Evolutionary conservation across 2,888 invertebrate genomes (phyloP), one percentile per base, ranked within the genome.

Genomic region (Aromia moschata): DNA sequence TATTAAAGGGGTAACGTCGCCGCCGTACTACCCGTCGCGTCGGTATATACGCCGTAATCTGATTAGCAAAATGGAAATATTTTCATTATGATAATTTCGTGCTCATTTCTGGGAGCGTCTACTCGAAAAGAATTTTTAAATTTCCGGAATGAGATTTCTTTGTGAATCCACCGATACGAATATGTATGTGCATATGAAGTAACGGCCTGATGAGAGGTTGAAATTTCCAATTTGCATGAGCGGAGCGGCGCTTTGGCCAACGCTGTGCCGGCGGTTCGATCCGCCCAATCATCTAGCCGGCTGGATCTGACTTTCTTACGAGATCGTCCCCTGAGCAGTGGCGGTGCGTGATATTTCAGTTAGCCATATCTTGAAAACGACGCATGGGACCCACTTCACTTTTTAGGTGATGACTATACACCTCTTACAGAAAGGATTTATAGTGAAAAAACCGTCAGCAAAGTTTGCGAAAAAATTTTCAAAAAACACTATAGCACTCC

Each of bases 161-260:
- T 63, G 67, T 58, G 54, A 54, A 66, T 60, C 56, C 62, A 60
- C 60, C 68, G 69, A 67, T 61, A 69, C 64, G 62, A 68, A 69
- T 68, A 68, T 68, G 58, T 68, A 69, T 66, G 69, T 70, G 70
- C 69, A 70, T 70, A 70, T 63, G 69, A 68, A 71, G 68, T 69
- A 69, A 70, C 68, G 64, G 65, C 64, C 63, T 66, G 63, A 68
- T 68, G 65, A 69, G 64, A 56, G 55, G 62, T 59, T 64, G 64
- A 57, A 69, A 68, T 67, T 70, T 70, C 62, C 68, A 70, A 70
- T 71, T 69, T 67, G 61, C 64, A 65, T 58, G 56, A 65, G 60
- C 62, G 57, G 52, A 16, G 55, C 46, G 58, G 52, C 64, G 56
- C 58, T 62, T 64, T 60, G 62, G 63, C 61, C 62, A 60, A 61